A percentile compares a stretch with the other conserved stretches of the same genome.
These are phyloP conservation scores for Nezara viridula DNA, from an alignment of 2,888 invertebrate genomes.

Conservation along the genomic window DNA sequence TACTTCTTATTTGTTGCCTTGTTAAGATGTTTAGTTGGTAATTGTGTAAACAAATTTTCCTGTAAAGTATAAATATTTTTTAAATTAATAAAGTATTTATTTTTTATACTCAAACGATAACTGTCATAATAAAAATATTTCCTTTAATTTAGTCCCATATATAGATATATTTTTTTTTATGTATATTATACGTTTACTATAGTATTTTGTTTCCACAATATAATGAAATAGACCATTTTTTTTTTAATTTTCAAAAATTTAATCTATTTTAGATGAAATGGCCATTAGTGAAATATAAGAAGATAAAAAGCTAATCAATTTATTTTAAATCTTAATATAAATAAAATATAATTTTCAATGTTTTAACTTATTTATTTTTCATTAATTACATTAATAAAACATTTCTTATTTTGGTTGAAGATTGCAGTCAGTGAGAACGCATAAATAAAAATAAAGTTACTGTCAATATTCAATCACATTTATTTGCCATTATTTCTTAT, in stretches of 20 bases:
- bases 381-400: not conserved
- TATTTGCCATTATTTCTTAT: too few species aligned
- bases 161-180: not conserved
- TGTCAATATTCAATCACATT: too few species aligned
- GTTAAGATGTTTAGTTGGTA: not conserved
- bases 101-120: slow-evolving; percentile 14
- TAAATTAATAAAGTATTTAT: not conserved
- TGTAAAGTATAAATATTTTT: not conserved
- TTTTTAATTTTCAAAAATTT: not conserved
- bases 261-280: not conserved
- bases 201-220: not conserved
- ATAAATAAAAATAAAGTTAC: too few species aligned
- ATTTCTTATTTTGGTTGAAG: too few species aligned
- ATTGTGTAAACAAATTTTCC: not conserved
- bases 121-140: not conserved
- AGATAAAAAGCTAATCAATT: too few species aligned
- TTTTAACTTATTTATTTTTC: not conserved
- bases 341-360: not conserved
- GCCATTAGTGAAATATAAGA: too few species aligned
- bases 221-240: not conserved
- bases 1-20: not conserved
- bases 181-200: not conserved
- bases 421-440: too few species aligned
- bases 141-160: not conserved
- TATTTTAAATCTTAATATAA: too few species aligned